phyloP scores from a whole-genome alignment of 2,113 vertebrate genomes.

The Dicrurus megarhynchus region DNA sequence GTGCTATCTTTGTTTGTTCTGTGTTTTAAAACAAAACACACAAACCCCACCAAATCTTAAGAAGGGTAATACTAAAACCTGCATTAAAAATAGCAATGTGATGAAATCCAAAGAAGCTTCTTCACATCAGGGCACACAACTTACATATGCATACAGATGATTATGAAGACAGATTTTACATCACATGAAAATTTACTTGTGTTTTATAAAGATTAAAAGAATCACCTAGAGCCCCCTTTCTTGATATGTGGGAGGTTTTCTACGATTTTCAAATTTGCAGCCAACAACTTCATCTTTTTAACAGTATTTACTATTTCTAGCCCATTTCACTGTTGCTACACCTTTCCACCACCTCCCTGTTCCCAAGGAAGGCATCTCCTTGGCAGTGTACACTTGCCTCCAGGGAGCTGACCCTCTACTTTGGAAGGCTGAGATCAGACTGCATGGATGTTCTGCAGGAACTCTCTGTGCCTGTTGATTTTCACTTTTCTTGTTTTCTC shows the following conservation, averaged over 20 bases:
- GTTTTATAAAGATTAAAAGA: neutral
- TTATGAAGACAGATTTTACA: neutral
- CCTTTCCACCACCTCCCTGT: neutral
- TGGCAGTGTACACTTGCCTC: neutral
- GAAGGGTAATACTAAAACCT: neutral
- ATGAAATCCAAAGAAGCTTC: neutral
- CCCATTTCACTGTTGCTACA: neutral
- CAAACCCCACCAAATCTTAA: neutral
- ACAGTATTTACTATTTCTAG: neutral
- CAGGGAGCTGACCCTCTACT: neutral
- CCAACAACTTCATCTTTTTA: neutral
- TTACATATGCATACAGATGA: neutral
- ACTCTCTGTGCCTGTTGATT: neutral
- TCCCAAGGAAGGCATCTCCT: neutral
- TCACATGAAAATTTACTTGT: neutral
- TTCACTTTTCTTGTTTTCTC: neutral
- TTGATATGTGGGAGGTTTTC: neutral
- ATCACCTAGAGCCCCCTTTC: neutral
- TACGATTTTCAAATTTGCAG: neutral
- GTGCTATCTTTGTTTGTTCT: neutral
- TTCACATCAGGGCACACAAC: neutral
- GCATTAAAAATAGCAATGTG: neutral
- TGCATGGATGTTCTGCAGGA: neutral
- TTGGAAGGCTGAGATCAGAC: neutral
- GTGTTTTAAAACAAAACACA: neutral